phyloP scores from a whole-genome alignment of 2,113 vertebrate genomes.

The Casuarius casuarius region DNA sequence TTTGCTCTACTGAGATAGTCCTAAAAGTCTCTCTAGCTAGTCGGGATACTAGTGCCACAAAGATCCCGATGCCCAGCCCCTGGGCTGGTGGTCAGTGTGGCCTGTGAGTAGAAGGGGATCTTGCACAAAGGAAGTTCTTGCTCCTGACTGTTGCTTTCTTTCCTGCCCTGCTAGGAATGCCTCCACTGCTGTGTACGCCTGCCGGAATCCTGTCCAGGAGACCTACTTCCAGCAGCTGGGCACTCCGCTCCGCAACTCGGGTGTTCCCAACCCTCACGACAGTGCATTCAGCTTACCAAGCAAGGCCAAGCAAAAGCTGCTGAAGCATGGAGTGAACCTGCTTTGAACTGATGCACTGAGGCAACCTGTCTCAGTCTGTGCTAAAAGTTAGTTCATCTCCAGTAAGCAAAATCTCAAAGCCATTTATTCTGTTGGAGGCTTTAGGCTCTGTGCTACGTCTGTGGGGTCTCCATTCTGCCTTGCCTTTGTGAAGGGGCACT shows the following conservation, averaged over 20 bases:
- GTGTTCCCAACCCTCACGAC: slow-evolving; percentile 90
- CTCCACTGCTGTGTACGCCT: slow-evolving; percentile 83
- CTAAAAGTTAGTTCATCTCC: background rate
- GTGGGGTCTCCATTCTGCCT: background rate
- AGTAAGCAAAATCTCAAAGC: background rate
- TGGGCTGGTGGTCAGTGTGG: background rate
- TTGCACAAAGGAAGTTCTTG: background rate
- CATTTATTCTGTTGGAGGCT: fast-evolving
- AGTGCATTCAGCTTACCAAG: slow-evolving; percentile 83
- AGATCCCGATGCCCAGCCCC: background rate
- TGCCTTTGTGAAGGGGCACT: background rate
- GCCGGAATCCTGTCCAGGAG: slow-evolving; percentile 85
- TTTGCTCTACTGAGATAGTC: background rate
- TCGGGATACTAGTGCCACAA: background rate
- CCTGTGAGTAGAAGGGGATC: background rate
- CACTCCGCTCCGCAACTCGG: slow-evolving; percentile 80
- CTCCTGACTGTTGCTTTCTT: background rate
- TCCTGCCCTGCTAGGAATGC: slow-evolving; percentile 78
- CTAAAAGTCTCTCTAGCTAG: background rate
- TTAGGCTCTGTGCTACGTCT: background rate
- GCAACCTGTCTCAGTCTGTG: fast-evolving
- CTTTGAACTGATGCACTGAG: slow-evolving; percentile 73
- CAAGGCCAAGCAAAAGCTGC: slow-evolving; percentile 90
- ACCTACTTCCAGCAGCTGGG: slow-evolving; percentile 91
- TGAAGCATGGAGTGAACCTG: slow-evolving; percentile 94